Percentiles rank a stretch among this genome's conserved stretches.
phyloP scores from a whole-genome alignment of 1,140 invertebrate species.

The Nomia melanderi region DNA sequence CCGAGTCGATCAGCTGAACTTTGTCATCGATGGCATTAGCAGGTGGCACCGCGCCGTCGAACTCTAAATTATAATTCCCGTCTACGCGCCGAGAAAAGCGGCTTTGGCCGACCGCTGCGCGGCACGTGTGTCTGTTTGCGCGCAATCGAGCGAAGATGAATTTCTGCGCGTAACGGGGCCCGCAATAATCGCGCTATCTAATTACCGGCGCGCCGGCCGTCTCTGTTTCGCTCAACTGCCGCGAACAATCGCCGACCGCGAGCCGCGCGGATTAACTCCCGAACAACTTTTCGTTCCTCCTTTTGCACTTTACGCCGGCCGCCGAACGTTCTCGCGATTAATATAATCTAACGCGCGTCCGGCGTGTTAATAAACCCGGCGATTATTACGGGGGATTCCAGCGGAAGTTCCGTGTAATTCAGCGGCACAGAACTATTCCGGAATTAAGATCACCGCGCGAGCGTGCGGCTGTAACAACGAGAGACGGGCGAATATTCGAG shows the following conservation, averaged over 20 bases:
- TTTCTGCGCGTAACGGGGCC: constrained; percentile 7
- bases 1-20: constrained; percentile 41
- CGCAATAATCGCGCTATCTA: constrained; percentile 32
- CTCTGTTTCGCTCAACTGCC: neutral
- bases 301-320: neutral
- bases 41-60: constrained; percentile 12
- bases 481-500: no score
- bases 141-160: constrained; percentile 32
- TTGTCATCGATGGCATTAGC: constrained; percentile 31
- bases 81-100: constrained; percentile 30
- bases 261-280: neutral
- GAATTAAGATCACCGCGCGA: no score
- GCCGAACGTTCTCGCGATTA: neutral
- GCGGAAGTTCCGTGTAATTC: no score
- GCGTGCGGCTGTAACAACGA: no score
- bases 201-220: constrained; percentile 7
- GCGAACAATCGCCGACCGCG: neutral
- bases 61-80: constrained; percentile 37
- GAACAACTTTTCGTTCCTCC: neutral
- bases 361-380: no score
- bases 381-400: no score
- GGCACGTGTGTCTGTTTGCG: constrained; percentile 23
- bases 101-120: neutral
- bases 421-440: no score
- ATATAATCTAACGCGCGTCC: neutral